Conservation (phyloP, 2,888 invertebrate species). For the Tupiocoris notatus region DNA sequence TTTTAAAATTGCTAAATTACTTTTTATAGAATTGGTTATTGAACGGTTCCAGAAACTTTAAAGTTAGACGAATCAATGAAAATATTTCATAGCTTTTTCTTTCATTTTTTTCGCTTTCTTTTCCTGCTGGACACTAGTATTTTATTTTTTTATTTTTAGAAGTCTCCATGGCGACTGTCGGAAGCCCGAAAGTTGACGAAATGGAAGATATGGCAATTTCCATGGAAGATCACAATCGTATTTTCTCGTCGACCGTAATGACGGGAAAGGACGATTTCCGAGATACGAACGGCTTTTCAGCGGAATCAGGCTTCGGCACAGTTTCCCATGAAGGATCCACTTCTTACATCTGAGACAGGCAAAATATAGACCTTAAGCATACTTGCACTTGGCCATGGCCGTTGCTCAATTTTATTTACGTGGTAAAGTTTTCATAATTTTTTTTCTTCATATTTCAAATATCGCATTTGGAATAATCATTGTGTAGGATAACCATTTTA, state of each 20-base stretch:
- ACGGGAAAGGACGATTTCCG: background rate
- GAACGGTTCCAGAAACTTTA: too few species aligned
- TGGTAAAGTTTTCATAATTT: too few species aligned
- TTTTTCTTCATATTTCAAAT: too few species aligned
- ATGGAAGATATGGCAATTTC: constrained; percentile 27
- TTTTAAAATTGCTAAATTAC: too few species aligned
- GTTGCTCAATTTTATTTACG: too few species aligned
- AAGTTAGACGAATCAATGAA: too few species aligned
- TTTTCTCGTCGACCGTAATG: constrained; percentile 36
- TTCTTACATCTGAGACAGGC: background rate
- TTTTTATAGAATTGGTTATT: too few species aligned
- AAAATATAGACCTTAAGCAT: too few species aligned
- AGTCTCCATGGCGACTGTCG: constrained; percentile 26
- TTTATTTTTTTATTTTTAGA: constrained; percentile 1
- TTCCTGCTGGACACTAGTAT: too few species aligned
- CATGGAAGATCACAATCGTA: constrained; percentile 23
- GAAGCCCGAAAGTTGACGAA: background rate
- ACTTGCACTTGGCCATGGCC: too few species aligned
- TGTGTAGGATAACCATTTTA: too few species aligned
- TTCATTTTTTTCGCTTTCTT: background rate
- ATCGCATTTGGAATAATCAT: too few species aligned
- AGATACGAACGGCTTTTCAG: background rate
- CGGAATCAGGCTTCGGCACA: constrained; percentile 9
- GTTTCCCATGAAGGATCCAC: background rate
- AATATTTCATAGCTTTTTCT: background rate